phyloP scores from a whole-genome alignment of 2,113 vertebrate genomes.

The Epinephelus lanceolatus region DNA sequence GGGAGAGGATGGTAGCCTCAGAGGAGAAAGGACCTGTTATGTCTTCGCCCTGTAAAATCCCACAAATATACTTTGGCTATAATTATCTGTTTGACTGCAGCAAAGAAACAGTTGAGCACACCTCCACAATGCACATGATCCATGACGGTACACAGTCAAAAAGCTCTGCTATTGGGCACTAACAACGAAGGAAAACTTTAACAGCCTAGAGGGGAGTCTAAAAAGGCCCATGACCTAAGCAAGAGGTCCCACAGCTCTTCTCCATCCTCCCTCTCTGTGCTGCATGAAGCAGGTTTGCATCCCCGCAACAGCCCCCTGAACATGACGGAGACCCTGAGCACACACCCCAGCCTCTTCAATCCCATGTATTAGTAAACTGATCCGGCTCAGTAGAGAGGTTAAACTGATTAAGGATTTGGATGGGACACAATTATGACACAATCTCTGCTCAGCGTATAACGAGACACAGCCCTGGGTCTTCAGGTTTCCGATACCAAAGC shows the following conservation, averaged over 20 bases:
- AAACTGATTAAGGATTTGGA: conserved; percentile 84
- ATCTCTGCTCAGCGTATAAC: conserved; percentile 72
- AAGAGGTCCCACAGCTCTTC: conserved; percentile 24
- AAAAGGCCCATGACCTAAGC: conserved; percentile 33
- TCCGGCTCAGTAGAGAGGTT: conserved; percentile 78
- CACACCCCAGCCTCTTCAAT: conserved; percentile 55
- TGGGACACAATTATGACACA: conserved; percentile 83
- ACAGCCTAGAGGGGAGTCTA: conserved; percentile 38
- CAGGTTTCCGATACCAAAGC: conserved; percentile 68
- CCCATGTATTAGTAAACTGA: conserved; percentile 78
- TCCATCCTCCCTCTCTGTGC: background rate
- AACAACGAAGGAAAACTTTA: conserved; percentile 19
- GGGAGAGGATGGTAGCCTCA: conserved; percentile 35
- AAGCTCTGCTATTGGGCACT: conserved; percentile 16
- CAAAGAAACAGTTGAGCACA: conserved; percentile 30
- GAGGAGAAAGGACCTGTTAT: conserved; percentile 54
- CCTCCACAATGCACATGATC: conserved; percentile 49
- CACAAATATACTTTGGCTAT: conserved; percentile 39
- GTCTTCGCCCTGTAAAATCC: conserved; percentile 31
- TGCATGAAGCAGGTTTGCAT: conserved; percentile 18
- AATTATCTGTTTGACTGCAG: conserved; percentile 56
- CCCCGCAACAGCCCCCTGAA: conserved; percentile 43
- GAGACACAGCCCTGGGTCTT: conserved; percentile 55
- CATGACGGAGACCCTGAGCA: conserved; percentile 32
- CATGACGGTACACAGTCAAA: conserved; percentile 35